Percentiles rank a stretch among this genome's conserved stretches.
Evolutionary conservation across 2,113 vertebrate genomes (phyloP).

Genomic region (Pyrgilauda ruficollis): DNA sequence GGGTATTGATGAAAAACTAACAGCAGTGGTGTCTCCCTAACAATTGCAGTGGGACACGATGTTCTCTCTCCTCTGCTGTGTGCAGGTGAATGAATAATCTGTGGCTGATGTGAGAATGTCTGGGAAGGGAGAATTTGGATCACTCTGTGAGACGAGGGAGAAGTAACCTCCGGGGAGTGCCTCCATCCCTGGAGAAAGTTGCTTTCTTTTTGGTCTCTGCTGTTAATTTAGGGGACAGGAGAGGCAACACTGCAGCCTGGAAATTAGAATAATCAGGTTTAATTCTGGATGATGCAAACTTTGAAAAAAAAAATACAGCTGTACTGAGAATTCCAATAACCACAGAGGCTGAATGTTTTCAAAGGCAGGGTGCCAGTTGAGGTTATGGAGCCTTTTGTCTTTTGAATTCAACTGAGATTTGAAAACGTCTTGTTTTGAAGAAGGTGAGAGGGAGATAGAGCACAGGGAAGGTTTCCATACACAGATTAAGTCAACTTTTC

Average conservation of each 20-base stretch:
- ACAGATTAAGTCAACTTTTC: background rate
- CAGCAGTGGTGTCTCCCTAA: slow-evolving; percentile 16
- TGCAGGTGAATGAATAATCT: slow-evolving; percentile 12
- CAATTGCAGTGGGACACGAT: slow-evolving; percentile 5
- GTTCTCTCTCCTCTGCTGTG: slow-evolving; percentile 9
- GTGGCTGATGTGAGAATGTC: background rate
- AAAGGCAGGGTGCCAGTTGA: background rate
- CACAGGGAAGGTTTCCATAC: background rate
- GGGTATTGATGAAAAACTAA: slow-evolving; percentile 31
- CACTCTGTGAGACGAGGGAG: background rate
- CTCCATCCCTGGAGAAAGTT: background rate
- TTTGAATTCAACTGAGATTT: background rate
- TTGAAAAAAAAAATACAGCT: background rate
- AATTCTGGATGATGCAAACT: background rate
- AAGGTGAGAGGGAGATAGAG: background rate
- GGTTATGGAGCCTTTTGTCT: background rate
- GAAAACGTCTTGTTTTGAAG: background rate
- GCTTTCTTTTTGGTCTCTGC: background rate
- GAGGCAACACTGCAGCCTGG: background rate
- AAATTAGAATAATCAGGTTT: background rate
- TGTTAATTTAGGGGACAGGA: background rate
- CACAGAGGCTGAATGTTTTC: background rate
- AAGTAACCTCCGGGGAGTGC: background rate
- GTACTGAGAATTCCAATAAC: background rate
- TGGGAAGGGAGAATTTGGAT: background rate